Percentiles rank a stretch among this genome's conserved stretches.
Evolutionary conservation across 2,888 invertebrate genomes (phyloP).

Genomic region (Apotomis betuletana): DNA sequence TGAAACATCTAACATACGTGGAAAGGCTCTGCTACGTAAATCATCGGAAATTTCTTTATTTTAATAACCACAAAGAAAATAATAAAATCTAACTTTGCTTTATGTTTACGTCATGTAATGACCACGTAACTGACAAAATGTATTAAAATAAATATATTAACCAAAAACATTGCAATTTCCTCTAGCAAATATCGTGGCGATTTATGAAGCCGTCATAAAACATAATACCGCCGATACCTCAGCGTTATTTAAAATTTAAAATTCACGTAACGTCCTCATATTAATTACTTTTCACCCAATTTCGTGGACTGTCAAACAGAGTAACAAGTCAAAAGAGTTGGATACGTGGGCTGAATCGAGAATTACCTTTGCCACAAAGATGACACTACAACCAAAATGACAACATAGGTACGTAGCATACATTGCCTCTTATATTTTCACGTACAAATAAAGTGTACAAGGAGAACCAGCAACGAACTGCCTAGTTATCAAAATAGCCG

Average conservation of each 20-base stretch:
- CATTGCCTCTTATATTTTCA: constrained; percentile 28
- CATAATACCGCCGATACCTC: constrained; percentile 48
- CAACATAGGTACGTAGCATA: neutral
- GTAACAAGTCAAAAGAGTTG: constrained; percentile 62
- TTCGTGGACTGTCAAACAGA: constrained; percentile 69
- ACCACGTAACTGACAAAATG: neutral
- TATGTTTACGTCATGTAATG: neutral
- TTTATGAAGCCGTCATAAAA: constrained; percentile 49
- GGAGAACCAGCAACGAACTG: constrained; percentile 40
- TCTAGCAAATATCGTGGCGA: constrained; percentile 17
- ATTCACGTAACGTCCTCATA: constrained; percentile 52
- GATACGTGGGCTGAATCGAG: constrained; percentile 52
- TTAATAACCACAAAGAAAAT: no score
- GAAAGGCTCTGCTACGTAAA: no score
- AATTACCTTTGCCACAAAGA: constrained; percentile 45
- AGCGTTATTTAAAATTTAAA: constrained; percentile 46
- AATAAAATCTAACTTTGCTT: no score
- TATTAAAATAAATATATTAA: neutral
- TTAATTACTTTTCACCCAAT: constrained; percentile 73
- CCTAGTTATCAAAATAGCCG: neutral
- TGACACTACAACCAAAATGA: neutral
- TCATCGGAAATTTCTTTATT: no score
- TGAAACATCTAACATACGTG: no score
- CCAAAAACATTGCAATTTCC: constrained; percentile 13
- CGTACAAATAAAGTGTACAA: neutral